A percentile compares a stretch with the other conserved stretches of the same genome.
These are phyloP conservation scores for Drosophila saltans DNA, from an alignment of 1,140 invertebrate genomes.

Conservation along the genomic window DNA sequence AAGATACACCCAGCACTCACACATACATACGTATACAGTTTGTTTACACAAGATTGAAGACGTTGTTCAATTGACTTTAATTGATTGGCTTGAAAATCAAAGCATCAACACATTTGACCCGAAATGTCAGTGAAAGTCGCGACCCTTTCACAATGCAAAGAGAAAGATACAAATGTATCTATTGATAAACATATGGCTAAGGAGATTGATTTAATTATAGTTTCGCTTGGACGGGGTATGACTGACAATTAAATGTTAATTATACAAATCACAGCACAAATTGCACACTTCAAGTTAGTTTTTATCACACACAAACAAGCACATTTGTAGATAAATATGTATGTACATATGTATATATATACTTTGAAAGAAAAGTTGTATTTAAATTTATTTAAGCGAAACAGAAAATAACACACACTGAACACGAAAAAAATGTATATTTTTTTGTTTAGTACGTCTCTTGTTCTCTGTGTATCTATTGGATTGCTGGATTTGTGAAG, in stretches of 20 bases:
- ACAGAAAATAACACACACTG: conserved; percentile 42
- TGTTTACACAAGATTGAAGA: conserved; percentile 11
- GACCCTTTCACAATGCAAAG: conserved; percentile 50
- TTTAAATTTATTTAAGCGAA: conserved; percentile 56
- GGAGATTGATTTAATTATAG: conserved; percentile 10
- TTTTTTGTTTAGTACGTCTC: conserved; percentile 51
- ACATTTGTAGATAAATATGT: neutral
- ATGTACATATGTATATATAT: neutral
- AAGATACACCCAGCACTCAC: conserved; percentile 11
- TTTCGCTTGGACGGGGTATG: conserved; percentile 3
- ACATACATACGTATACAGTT: neutral
- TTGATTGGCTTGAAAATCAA: conserved; percentile 77
- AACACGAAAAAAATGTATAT: conserved; percentile 54
- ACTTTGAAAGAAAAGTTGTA: conserved; percentile 33
- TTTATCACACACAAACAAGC: conserved; percentile 7
- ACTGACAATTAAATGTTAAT: conserved; percentile 49
- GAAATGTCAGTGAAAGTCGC: conserved; percentile 75
- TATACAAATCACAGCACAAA: conserved; percentile 51
- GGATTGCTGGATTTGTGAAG: conserved; percentile 79
- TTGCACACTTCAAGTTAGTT: conserved; percentile 29
- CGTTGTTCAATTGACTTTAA: conserved; percentile 66
- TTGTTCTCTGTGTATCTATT: conserved; percentile 81
- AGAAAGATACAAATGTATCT: conserved; percentile 70
- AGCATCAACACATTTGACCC: conserved; percentile 67
- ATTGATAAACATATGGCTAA: conserved; percentile 35